Evolutionary conservation across 2,888 invertebrate species (phyloP).

Genomic region (Rosalia funebris): DNA sequence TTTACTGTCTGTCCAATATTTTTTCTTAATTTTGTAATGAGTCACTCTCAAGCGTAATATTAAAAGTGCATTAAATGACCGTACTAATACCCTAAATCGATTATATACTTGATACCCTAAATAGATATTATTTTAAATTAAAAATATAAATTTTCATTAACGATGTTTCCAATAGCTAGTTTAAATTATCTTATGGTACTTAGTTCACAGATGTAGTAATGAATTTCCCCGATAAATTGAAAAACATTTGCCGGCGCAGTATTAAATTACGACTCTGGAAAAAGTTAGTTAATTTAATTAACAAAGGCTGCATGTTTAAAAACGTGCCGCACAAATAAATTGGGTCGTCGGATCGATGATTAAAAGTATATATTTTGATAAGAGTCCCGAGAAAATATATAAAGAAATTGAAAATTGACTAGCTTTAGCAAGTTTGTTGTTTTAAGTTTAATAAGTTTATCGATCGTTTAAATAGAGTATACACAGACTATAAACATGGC

Average conservation of each 20-base stretch:
- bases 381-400: conserved; percentile 33
- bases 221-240: conserved; percentile 23
- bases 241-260: conserved; percentile 31
- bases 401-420: conserved; percentile 36
- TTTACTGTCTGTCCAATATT: too few species aligned
- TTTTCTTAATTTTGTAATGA: too few species aligned
- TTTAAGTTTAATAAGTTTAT: conserved; percentile 50
- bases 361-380: conserved; percentile 42
- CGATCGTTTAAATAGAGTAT: conserved; percentile 46
- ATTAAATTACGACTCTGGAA: conserved; percentile 40
- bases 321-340: conserved; percentile 43
- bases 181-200: conserved; percentile 3
- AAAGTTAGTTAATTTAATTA: conserved; percentile 44
- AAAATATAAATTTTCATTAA: conserved; percentile 2
- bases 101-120: too few species aligned
- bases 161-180: background rate
- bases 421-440: conserved; percentile 43
- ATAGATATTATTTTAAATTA: conserved; percentile 2
- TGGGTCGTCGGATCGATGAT: conserved; percentile 36
- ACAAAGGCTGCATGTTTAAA: conserved; percentile 37
- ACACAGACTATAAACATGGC: conserved; percentile 46
- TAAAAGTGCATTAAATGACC: too few species aligned
- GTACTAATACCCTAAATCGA: too few species aligned
- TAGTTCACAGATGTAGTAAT: conserved; percentile 8
- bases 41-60: too few species aligned